These are phyloP conservation scores for Clunio marinus DNA, from an alignment of 2,888 invertebrate species.

Conservation along the genomic window DNA sequence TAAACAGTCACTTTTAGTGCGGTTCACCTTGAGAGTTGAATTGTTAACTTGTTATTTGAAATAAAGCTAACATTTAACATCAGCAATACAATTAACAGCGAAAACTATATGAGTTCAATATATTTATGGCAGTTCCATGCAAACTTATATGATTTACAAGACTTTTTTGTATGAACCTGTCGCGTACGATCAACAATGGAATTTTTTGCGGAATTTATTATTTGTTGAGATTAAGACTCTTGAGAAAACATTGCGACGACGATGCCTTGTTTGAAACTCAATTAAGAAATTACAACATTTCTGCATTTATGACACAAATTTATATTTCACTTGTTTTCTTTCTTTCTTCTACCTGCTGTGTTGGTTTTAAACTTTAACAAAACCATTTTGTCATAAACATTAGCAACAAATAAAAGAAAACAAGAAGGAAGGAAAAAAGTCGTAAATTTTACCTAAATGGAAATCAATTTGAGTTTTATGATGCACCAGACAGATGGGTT, in stretches of 20 bases:
- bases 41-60: not conserved
- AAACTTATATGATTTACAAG: no score
- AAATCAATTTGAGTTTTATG: constrained; percentile 16
- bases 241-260: not conserved
- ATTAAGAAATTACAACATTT: constrained; percentile 9
- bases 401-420: not conserved
- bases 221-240: not conserved
- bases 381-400: no score
- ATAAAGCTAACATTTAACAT: not conserved
- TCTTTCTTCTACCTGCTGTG: not conserved
- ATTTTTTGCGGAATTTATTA: not conserved
- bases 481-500: constrained; percentile 28
- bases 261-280: constrained; percentile 5
- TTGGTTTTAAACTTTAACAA: not conserved
- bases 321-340: not conserved
- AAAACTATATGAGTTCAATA: not conserved
- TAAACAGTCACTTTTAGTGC: not conserved
- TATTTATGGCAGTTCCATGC: not conserved
- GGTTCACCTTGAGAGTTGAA: constrained; percentile 4
- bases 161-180: not conserved
- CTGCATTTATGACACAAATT: constrained; percentile 8
- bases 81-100: not conserved
- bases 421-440: constrained; percentile 28
- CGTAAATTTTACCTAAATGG: constrained; percentile 32
- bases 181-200: not conserved